These are phyloP conservation scores for Pristionchus fissidentatus DNA, from an alignment of 2,888 invertebrate genomes.

Conservation along the genomic window DNA sequence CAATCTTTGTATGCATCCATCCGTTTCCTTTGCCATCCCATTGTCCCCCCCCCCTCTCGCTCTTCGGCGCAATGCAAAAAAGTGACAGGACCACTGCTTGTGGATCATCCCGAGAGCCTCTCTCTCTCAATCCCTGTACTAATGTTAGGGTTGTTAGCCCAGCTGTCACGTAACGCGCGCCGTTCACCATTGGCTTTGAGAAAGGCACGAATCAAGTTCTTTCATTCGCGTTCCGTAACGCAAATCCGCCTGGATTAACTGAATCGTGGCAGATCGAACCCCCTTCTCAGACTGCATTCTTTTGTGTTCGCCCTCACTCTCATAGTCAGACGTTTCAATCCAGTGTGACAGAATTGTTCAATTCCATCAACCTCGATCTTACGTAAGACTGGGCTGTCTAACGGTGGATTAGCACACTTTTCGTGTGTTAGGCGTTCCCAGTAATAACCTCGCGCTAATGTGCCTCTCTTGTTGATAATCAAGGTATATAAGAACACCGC, in stretches of 20 bases:
- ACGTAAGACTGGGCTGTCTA: too few relatives aligned
- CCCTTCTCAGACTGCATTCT: too few relatives aligned
- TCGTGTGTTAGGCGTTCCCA: too few relatives aligned
- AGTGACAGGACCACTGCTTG: neutral
- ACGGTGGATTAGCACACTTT: too few relatives aligned
- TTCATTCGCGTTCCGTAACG: constrained; percentile 13
- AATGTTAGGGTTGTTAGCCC: constrained; percentile 8
- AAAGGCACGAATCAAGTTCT: too few relatives aligned
- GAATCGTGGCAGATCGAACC: too few relatives aligned
- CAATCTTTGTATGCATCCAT: neutral
- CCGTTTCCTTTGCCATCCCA: neutral
- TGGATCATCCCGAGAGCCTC: constrained; percentile 1
- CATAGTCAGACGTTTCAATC: too few relatives aligned
- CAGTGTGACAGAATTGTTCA: too few relatives aligned
- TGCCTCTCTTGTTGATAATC: neutral
- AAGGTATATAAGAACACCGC: too few relatives aligned
- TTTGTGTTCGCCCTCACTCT: too few relatives aligned
- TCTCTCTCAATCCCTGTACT: constrained; percentile 6
- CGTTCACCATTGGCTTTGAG: neutral
- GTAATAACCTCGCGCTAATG: constrained; percentile 35
- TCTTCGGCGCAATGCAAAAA: neutral
- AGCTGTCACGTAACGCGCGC: neutral
- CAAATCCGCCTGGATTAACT: too few relatives aligned
- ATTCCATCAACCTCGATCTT: too few relatives aligned
- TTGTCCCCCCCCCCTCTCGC: neutral